A percentile compares a stretch with the other conserved stretches of the same genome.
Evolutionary conservation across 2,797 vertebrate genomes (phyloP).

Genomic region (Tragopan temminckii): DNA sequence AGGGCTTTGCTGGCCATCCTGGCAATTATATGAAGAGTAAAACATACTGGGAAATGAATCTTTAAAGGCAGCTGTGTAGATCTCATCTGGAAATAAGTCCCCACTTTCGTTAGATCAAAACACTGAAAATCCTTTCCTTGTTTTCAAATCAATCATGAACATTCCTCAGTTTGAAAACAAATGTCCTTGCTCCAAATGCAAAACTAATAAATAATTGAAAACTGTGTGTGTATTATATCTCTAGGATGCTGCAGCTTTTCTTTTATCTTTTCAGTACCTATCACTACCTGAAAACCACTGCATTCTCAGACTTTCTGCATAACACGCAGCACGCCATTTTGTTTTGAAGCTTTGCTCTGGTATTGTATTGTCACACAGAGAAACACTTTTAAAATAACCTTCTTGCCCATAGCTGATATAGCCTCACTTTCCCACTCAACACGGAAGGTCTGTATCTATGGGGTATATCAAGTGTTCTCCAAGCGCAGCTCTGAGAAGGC

Average conservation of each 20-base stretch:
- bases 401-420: background rate
- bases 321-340: background rate
- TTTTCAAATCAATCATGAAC: background rate
- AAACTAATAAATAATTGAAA: slow-evolving; percentile 2
- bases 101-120: slow-evolving; percentile 1
- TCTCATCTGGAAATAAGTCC: accelerated
- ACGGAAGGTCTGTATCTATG: background rate
- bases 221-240: accelerated
- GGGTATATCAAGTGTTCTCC: background rate
- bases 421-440: background rate
- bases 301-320: background rate
- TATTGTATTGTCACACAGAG: background rate
- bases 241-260: background rate
- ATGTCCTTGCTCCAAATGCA: background rate
- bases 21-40: background rate
- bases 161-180: background rate
- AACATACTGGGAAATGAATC: background rate
- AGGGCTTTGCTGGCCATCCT: background rate
- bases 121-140: background rate
- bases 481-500: background rate
- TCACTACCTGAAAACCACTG: background rate
- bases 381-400: background rate
- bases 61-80: background rate
- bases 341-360: background rate
- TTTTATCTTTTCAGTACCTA: background rate